phyloP scores from a whole-genome alignment of 2,888 invertebrate genomes.

The Dryococelus australis region DNA sequence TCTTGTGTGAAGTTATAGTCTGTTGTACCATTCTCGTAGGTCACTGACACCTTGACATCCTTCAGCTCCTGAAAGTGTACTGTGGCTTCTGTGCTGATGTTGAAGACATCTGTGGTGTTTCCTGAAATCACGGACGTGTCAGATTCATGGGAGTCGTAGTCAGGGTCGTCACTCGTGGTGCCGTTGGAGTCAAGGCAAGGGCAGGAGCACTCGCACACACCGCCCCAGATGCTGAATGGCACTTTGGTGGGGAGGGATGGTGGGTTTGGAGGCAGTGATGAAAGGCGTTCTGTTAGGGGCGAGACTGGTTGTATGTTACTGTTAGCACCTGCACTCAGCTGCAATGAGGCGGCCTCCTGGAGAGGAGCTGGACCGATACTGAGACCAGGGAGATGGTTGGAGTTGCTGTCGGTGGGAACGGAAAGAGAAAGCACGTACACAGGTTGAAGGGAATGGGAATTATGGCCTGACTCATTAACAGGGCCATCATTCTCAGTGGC shows the following conservation, averaged over 20 bases:
- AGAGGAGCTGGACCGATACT: slow-evolving; percentile 55
- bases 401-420: slow-evolving; percentile 71
- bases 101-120: slow-evolving; percentile 33
- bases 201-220: slow-evolving; percentile 77
- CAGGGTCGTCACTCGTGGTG: slow-evolving; percentile 52
- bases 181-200: slow-evolving; percentile 67
- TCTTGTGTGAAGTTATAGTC: slow-evolving; percentile 35
- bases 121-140: slow-evolving; percentile 39
- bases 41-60: slow-evolving; percentile 18
- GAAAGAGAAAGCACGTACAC: slow-evolving; percentile 83
- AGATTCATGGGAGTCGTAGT: slow-evolving; percentile 19
- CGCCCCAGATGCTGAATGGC: slow-evolving; percentile 62
- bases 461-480: slow-evolving; percentile 27
- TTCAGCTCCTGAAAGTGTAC: slow-evolving; percentile 28
- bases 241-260: slow-evolving; percentile 52
- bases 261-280: slow-evolving; percentile 21
- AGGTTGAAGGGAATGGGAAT: slow-evolving; percentile 56
- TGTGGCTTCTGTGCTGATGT: not conserved
- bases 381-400: slow-evolving; percentile 63
- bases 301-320: slow-evolving; percentile 30
- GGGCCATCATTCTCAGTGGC: slow-evolving; percentile 68
- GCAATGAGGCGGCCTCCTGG: slow-evolving; percentile 41
- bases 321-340: slow-evolving; percentile 38
- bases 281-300: slow-evolving; percentile 17
- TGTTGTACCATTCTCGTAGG: not conserved